These are phyloP conservation scores for Formicarius rufipectus DNA, from an alignment of 2,113 vertebrate species.

Conservation along the genomic window DNA sequence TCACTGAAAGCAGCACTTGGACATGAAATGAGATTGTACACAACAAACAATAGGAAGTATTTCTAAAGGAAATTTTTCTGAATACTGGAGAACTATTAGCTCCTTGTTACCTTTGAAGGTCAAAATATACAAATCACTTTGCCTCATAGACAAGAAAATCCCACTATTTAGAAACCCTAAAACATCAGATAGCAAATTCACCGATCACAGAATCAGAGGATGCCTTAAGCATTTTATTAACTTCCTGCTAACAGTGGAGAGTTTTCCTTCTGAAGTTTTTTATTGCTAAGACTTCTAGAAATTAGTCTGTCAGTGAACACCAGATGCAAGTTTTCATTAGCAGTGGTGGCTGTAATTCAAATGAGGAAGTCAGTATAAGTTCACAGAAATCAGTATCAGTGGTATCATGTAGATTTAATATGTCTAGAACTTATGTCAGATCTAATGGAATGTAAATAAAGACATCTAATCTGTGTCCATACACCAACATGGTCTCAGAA, in stretches of 20 bases:
- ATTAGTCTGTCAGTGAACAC: neutral
- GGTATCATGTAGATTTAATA: neutral
- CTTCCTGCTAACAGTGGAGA: neutral
- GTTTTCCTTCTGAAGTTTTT: neutral
- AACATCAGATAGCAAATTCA: neutral
- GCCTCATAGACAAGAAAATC: neutral
- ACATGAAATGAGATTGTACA: neutral
- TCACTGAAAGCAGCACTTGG: neutral
- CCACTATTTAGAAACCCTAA: neutral
- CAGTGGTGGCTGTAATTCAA: rapidly evolving
- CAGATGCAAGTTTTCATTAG: neutral
- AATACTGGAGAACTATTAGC: rapidly evolving
- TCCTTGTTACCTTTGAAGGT: neutral
- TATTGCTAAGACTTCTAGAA: neutral
- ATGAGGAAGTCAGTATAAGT: neutral
- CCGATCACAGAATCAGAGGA: neutral
- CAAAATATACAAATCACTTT: neutral
- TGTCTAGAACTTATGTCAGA: no score
- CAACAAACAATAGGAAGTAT: neutral
- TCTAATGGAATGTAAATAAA: neutral
- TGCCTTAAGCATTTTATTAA: neutral
- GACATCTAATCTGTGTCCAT: no score
- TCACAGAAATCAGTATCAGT: neutral
- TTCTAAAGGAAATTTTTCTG: neutral
- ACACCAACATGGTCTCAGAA: neutral